Base-by-base conservation (phyloP, 2,888 invertebrate species). In the Chymomyza procnemis region DNA sequence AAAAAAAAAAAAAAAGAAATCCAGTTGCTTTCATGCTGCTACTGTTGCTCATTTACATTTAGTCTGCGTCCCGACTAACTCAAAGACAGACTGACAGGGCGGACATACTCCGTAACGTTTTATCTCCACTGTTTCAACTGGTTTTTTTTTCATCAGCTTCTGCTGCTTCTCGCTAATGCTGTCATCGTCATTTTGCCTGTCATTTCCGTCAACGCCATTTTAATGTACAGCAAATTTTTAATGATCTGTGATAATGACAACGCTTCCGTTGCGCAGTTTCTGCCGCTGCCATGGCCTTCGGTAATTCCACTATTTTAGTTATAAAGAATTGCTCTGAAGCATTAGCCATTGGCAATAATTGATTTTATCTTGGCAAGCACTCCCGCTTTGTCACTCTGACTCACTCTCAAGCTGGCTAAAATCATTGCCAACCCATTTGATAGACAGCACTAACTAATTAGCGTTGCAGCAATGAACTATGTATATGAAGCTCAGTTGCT, bases 241-340 rank as follows among this genome's bases (percentile, higher is more conserved):
- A 88, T 87, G 88, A 87, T 88, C 88, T 85, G 77, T 88, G 76
- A 88, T 87, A 88, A 88, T 88, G 87, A 88, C 73, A 84, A 75
- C 61, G 63, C 75, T 74, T 80, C 76, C 75, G 66, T 63, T 78
- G 85, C 19, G 73, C 72, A 71, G 14, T 56, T 60, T 68, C 41
- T 12, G 30, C 12, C 14, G 9, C 16, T 22, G 18, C 26, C 21
- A 21, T 26, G 26, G 26, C 26, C 26, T 26, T 60, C 54, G 50
- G 26, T 8, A 26, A 26, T 26, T 26, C 26, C 54, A n/a, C 41
- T 22, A 2, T 30, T 16, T 18, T 62, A 64, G 66, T 69, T 60
- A 16, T 59, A 60, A 55, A 21, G 22, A 21, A n/a, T 14, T 9
- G 19, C 3, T 55, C 12, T 1, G 18, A n/a, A 18, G 16, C 50